phyloP scores from a whole-genome alignment of 2,113 vertebrate species.

The Lophura nycthemera region DNA sequence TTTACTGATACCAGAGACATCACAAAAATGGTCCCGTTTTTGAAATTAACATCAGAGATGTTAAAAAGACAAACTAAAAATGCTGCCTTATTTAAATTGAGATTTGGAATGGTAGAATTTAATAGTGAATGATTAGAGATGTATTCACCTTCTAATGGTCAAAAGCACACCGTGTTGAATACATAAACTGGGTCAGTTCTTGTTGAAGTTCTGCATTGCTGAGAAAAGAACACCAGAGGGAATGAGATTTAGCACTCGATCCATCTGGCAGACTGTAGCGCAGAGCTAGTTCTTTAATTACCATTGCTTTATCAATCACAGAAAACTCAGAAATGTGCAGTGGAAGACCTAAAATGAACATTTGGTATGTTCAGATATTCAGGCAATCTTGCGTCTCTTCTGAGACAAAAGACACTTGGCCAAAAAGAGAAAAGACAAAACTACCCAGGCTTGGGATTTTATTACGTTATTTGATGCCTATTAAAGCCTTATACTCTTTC shows the following conservation, averaged over 20 bases:
- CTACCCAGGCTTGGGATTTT: background rate
- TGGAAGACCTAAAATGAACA: background rate
- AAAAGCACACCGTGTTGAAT: background rate
- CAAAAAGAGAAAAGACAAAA: background rate
- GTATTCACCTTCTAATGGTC: background rate
- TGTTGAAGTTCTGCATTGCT: background rate
- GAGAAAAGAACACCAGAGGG: background rate
- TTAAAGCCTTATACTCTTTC: background rate
- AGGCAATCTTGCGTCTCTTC: background rate
- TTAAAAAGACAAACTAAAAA: background rate
- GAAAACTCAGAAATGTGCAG: background rate
- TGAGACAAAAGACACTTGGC: background rate
- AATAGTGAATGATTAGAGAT: background rate
- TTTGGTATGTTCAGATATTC: conserved; percentile 3
- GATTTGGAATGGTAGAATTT: background rate
- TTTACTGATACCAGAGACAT: background rate
- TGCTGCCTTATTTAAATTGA: background rate
- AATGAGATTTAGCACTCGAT: conserved; percentile 25
- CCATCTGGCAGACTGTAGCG: conserved; percentile 13
- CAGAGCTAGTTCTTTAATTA: conserved; percentile 34
- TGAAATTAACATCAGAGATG: background rate
- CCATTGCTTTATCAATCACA: conserved; percentile 14
- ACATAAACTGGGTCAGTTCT: conserved; percentile 3
- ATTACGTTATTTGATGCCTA: background rate
- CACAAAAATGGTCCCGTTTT: background rate